A percentile compares a stretch with the other conserved stretches of the same genome.
Conservation (phyloP, 2,888 invertebrate genomes). For the Cantharis rufa region DNA sequence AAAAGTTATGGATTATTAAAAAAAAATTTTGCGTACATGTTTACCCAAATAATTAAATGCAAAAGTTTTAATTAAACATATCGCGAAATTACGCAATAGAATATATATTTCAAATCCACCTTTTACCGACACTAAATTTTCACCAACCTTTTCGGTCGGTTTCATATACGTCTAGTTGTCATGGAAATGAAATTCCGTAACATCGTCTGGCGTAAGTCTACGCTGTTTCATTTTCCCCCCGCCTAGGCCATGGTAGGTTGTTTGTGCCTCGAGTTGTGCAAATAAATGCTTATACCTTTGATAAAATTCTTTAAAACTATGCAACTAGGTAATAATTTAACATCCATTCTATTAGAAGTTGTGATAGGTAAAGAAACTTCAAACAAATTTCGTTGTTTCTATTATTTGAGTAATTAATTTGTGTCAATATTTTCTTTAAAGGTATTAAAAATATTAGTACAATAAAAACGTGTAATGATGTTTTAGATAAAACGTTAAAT, state of each 20-base stretch:
- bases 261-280: not conserved
- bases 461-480: not conserved
- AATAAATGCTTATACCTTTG: not conserved
- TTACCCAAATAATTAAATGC: too few relatives aligned
- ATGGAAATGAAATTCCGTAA: slow-evolving; percentile 2
- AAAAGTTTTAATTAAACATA: too few relatives aligned
- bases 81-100: too few relatives aligned
- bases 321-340: not conserved
- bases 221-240: not conserved
- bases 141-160: not conserved
- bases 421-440: not conserved
- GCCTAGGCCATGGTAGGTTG: not conserved
- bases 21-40: too few relatives aligned
- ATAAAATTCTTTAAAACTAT: not conserved
- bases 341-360: not conserved
- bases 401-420: not conserved
- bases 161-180: not conserved
- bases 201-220: slow-evolving; percentile 4
- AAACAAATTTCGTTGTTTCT: too few relatives aligned
- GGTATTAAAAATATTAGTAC: not conserved
- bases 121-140: not conserved
- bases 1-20: too few relatives aligned
- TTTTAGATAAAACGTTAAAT: not conserved
- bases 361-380: too few relatives aligned
- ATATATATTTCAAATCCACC: not conserved